Base-by-base conservation (phyloP, 2,888 invertebrate genomes). In the Drosophila percnosoma region DNA sequence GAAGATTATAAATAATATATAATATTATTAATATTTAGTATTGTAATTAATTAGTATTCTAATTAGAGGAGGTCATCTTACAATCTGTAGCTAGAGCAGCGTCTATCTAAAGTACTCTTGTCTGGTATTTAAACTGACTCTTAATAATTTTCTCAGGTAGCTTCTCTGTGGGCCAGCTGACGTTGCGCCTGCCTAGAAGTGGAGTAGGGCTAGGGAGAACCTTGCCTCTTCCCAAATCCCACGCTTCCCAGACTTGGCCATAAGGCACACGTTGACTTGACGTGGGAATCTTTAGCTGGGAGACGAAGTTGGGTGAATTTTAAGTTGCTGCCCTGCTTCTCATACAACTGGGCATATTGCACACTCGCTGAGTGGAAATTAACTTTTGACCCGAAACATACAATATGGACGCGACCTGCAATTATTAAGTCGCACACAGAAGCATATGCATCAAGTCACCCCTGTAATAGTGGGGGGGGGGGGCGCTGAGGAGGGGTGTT, bases 311-410 rank as follows among this genome's bases (percentile, higher is more conserved):
- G 40, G 42, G 34, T 58, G 40, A 33, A 33, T n/a, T 52, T n/a
- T 27, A 38, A 62, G 63, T 60, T 61, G 57, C 52, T 78, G 78
- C 62, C 81, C 81, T 62, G 57, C 18, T 21, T 4, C 29, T 3
- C n/a, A 7, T n/a, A 11, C 33, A 33, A 62, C 57, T 63, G 65
- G 51, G 66, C 87, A 87, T 84, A 77, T 76, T 85, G 89, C 89
- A 83, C 83, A 45, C 15, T 24, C 24, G 24, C 15, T 15, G 45
- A 45, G 24, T 68, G 79, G 78, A 80, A 81, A 88, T 88, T 87
- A 90, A 87, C 90, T 90, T 87, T 80, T 87, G 86, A 90, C 88
- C 84, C 78, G 75, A 73, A 60, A 73, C 75, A 61, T 54, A 57
- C n/a, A 40, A 29, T n/a, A 40, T 7, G 54, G 68, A 75, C 66